Conservation (phyloP, 2,113 vertebrate genomes). For the Perognathus longimembris region DNA sequence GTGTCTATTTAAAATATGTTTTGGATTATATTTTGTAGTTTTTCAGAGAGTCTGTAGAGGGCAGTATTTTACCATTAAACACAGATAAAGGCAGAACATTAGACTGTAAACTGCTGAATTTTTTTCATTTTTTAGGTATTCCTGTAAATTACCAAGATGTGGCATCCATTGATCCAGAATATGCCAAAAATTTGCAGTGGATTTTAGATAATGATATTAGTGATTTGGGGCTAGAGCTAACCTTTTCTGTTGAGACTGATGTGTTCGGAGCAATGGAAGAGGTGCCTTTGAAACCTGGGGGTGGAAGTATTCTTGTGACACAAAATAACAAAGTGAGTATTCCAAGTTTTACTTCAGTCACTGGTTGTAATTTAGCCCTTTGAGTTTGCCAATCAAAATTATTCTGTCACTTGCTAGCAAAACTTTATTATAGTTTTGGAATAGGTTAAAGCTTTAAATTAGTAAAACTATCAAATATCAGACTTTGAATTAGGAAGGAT, state of each 20-base stretch:
- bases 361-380: conserved; percentile 31
- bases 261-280: conserved; percentile 99
- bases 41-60: conserved; percentile 86
- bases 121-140: conserved; percentile 89
- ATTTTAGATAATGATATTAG: conserved; percentile 99
- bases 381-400: neutral
- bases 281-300: conserved; percentile 96
- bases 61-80: conserved; percentile 85
- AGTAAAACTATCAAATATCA: neutral
- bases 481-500: conserved; percentile 29
- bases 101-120: conserved; percentile 52
- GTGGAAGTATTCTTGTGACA: conserved; percentile 95
- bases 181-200: conserved; percentile 99
- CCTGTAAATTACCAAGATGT: conserved; percentile 99
- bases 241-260: conserved; percentile 98
- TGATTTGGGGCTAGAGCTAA: conserved; percentile 96
- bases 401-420: conserved; percentile 30
- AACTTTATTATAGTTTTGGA: conserved; percentile 29
- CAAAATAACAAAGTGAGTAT: conserved; percentile 96
- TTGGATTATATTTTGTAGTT: conserved; percentile 75
- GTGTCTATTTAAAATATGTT: conserved; percentile 4
- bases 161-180: conserved; percentile 98
- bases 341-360: conserved; percentile 32
- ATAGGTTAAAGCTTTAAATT: conserved; percentile 30
- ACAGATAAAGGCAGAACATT: conserved; percentile 55